Evolutionary conservation across 1,140 invertebrate species (phyloP).

Genomic region (Wasmannia auropunctata): DNA sequence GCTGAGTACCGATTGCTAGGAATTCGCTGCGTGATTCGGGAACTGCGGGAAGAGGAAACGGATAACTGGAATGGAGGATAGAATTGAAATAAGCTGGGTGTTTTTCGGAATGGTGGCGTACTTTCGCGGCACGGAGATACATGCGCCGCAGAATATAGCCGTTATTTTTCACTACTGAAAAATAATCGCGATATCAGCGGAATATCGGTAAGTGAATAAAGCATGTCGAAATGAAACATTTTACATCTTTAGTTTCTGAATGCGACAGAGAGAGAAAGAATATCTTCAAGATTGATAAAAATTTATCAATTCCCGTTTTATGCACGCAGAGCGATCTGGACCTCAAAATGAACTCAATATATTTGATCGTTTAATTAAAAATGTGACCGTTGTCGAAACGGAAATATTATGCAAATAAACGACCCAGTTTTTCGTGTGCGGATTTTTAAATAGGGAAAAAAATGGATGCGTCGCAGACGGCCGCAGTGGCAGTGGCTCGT

Average conservation of each 20-base stretch:
- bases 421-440: conserved; percentile 1
- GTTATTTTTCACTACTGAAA: neutral
- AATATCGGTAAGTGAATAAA: neutral
- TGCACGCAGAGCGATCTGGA: neutral
- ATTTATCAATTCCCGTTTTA: neutral
- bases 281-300: neutral
- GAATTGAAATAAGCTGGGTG: neutral
- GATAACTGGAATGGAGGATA: neutral
- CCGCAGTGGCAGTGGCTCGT: neutral
- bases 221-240: neutral
- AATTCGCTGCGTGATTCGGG: neutral
- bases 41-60: neutral
- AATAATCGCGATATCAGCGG: neutral
- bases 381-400: neutral
- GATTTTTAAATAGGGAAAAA: neutral
- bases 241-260: neutral
- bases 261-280: too few relatives aligned
- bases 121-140: neutral
- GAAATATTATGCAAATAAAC: conserved; percentile 34
- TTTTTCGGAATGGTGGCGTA: neutral
- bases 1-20: neutral
- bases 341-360: conserved; percentile 29
- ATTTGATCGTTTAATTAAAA: conserved; percentile 39
- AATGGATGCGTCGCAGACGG: neutral
- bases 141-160: neutral